These are phyloP conservation scores for Poeciliopsis paucimaculata DNA, from an alignment of 2,797 vertebrate genomes.

Conservation along the genomic window DNA sequence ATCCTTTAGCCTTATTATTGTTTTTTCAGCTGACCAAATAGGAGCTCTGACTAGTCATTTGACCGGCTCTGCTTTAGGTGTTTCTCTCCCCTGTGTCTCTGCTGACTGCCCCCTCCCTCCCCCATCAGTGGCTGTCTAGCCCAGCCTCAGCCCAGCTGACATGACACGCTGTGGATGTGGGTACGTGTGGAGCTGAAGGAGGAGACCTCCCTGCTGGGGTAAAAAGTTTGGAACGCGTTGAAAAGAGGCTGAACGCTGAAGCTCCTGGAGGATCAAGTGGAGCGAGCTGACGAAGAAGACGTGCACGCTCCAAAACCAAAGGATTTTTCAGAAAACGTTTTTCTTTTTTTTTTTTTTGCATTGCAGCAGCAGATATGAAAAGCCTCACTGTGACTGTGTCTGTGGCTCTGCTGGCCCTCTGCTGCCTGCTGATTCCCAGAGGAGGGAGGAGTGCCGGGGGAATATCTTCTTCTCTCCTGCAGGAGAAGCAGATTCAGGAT, in stretches of 20 bases:
- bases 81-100: conserved; percentile 42
- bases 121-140: conserved; percentile 61
- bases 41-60: conserved; percentile 63
- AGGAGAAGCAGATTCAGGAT: conserved; percentile 33
- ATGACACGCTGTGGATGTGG: conserved; percentile 60
- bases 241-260: conserved; percentile 19
- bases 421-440: conserved; percentile 69
- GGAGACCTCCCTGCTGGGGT: conserved; percentile 48
- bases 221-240: conserved; percentile 53
- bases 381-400: conserved; percentile 50
- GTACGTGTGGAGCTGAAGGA: conserved; percentile 48
- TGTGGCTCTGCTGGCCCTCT: conserved; percentile 70
- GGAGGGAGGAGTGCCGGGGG: conserved; percentile 67
- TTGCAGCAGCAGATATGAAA: conserved; percentile 59
- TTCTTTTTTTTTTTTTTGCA: no score
- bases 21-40: conserved; percentile 75
- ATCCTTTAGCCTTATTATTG: conserved; percentile 48
- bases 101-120: conserved; percentile 61
- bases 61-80: conserved; percentile 54
- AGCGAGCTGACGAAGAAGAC: conserved; percentile 17
- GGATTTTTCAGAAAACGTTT: conserved; percentile 9
- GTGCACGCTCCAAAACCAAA: conserved; percentile 28
- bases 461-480: conserved; percentile 48
- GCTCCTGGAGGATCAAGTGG: conserved; percentile 29
- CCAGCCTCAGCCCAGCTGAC: conserved; percentile 53